Conservation (phyloP, 2,113 vertebrate genomes). For the Zootoca vivipara region DNA sequence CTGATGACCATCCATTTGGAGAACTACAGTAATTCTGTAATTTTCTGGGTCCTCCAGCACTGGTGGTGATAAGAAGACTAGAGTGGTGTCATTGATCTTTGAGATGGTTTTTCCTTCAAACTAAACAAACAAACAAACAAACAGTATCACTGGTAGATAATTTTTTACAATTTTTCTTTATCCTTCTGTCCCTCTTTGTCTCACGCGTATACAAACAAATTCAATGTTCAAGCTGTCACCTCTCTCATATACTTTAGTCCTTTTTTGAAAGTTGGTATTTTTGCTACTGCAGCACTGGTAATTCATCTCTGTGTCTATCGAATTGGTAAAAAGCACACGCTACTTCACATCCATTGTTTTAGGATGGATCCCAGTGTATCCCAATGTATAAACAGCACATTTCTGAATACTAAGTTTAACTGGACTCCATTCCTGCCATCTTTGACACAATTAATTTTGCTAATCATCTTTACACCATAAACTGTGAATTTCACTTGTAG, state of each 20-base stretch:
- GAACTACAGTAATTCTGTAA: slow-evolving; percentile 75
- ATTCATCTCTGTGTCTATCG: not conserved
- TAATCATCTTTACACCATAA: not conserved
- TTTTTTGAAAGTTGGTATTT: not conserved
- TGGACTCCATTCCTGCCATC: not conserved
- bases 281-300: not conserved
- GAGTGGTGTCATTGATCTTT: slow-evolving; percentile 78
- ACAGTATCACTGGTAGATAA: not conserved
- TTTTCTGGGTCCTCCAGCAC: slow-evolving; percentile 76
- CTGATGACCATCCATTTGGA: slow-evolving; percentile 84
- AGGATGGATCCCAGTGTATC: too few species aligned
- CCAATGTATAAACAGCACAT: not conserved
- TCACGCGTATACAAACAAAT: not conserved
- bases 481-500: not conserved
- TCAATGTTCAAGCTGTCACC: not conserved
- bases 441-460: not conserved
- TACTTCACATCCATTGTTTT: not conserved
- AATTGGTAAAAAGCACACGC: not conserved
- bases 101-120: slow-evolving; percentile 65
- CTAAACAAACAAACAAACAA: slow-evolving; percentile 61
- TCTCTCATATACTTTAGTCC: not conserved
- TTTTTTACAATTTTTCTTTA: too few species aligned
- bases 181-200: too few species aligned
- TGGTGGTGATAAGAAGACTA: slow-evolving; percentile 85
- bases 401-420: not conserved